phyloP scores from a whole-genome alignment of 2,888 invertebrate genomes.

The Erebia ligea region DNA sequence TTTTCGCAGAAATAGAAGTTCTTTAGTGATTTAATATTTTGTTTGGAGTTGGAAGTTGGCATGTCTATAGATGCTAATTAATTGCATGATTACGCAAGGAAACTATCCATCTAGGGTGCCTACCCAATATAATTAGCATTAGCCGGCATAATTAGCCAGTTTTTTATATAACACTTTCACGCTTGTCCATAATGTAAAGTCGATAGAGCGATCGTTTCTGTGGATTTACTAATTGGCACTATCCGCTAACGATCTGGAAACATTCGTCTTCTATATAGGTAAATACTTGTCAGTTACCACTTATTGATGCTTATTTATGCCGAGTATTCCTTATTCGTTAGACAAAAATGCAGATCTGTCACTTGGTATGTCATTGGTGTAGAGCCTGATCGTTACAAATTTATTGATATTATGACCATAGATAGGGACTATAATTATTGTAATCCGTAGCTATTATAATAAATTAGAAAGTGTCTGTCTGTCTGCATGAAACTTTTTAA shows the following conservation, averaged over 20 bases:
- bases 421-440: no score
- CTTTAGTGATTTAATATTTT: neutral
- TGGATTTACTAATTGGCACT: slow-evolving; percentile 52
- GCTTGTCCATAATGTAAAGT: slow-evolving; percentile 42
- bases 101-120: slow-evolving; percentile 34
- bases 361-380: no score
- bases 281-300: slow-evolving; percentile 42
- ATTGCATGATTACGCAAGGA: slow-evolving; percentile 24
- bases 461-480: no score
- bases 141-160: slow-evolving; percentile 39
- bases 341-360: no score
- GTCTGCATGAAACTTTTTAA: no score
- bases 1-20: no score
- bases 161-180: slow-evolving; percentile 51
- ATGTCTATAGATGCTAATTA: neutral
- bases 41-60: neutral
- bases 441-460: no score
- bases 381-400: no score
- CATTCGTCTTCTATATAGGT: slow-evolving; percentile 43
- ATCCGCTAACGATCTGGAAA: slow-evolving; percentile 49
- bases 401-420: no score
- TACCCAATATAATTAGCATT: slow-evolving; percentile 36
- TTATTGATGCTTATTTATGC: slow-evolving; percentile 33
- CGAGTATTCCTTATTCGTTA: neutral
- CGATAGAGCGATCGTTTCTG: slow-evolving; percentile 50